These are phyloP conservation scores for Trematomus loennbergii DNA, from an alignment of 2,113 vertebrate species.

Conservation along the genomic window DNA sequence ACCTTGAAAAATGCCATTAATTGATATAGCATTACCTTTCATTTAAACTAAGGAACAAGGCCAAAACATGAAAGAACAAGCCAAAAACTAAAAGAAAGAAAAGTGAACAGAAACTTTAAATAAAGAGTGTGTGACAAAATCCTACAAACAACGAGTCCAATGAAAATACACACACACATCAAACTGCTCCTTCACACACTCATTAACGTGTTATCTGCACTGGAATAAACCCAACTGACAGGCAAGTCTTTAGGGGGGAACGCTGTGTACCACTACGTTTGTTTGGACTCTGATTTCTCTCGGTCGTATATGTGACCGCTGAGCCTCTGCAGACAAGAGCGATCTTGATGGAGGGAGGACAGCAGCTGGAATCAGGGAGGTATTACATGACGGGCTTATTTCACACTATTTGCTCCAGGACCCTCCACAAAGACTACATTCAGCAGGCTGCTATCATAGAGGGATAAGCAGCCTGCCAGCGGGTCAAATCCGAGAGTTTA, in stretches of 20 bases:
- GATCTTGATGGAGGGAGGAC: slow-evolving; percentile 26
- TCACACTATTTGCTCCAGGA: slow-evolving; percentile 22
- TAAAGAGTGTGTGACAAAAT: too few relatives aligned
- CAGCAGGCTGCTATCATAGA: slow-evolving; percentile 9
- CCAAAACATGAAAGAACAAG: too few relatives aligned
- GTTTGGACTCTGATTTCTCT: slow-evolving; percentile 46
- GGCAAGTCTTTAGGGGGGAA: neutral
- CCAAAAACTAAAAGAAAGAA: too few relatives aligned
- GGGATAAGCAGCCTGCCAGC: neutral
- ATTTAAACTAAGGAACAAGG: too few relatives aligned
- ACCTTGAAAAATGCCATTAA: neutral
- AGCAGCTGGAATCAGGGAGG: slow-evolving; percentile 41
- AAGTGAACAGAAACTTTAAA: too few relatives aligned
- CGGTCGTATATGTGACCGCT: neutral
- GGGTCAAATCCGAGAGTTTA: neutral
- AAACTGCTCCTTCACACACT: too few relatives aligned
- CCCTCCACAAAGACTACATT: slow-evolving; percentile 61
- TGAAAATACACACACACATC: too few relatives aligned
- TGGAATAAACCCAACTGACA: neutral
- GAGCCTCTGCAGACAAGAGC: neutral
- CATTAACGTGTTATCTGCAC: slow-evolving; percentile 31
- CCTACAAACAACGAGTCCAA: too few relatives aligned
- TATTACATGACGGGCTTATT: slow-evolving; percentile 14
- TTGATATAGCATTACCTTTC: neutral
- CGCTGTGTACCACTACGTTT: neutral